These are phyloP conservation scores for Agriopis leucophaearia DNA, from an alignment of 2,888 invertebrate genomes.

Conservation along the genomic window DNA sequence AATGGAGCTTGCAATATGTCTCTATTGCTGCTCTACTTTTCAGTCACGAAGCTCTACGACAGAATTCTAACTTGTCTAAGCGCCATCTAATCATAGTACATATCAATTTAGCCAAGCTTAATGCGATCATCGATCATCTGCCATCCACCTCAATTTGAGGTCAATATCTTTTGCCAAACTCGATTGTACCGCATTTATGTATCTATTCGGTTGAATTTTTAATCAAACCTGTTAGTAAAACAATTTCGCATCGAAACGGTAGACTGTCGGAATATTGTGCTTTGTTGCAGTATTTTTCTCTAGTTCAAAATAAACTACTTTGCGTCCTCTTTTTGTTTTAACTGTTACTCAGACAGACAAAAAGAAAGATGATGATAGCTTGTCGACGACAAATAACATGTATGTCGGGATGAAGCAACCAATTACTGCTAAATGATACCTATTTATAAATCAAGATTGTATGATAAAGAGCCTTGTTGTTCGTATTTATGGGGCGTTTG, in stretches of 20 bases:
- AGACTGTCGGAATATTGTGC: slow-evolving; percentile 36
- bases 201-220: slow-evolving; percentile 68
- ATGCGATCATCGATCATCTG: slow-evolving; percentile 80
- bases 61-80: slow-evolving; percentile 61
- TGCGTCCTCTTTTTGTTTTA: slow-evolving; percentile 38
- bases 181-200: slow-evolving; percentile 60
- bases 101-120: slow-evolving; percentile 71
- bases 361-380: slow-evolving; percentile 62
- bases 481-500: slow-evolving; percentile 32
- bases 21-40: slow-evolving; percentile 58
- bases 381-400: slow-evolving; percentile 56
- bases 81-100: slow-evolving; percentile 75
- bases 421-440: slow-evolving; percentile 75
- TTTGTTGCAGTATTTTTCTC: slow-evolving; percentile 44
- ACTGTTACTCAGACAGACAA: slow-evolving; percentile 53
- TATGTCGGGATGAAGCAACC: slow-evolving; percentile 49
- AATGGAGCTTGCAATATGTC: neutral
- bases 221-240: slow-evolving; percentile 70
- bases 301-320: slow-evolving; percentile 33
- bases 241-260: slow-evolving; percentile 54
- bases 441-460: slow-evolving; percentile 62
- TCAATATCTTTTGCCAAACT: slow-evolving; percentile 80
- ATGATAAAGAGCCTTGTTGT: slow-evolving; percentile 45
- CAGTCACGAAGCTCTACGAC: slow-evolving; percentile 51
- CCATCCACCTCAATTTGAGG: slow-evolving; percentile 74